These are phyloP conservation scores for Hippocampus abdominalis DNA, from an alignment of 2,113 vertebrate genomes.

Conservation along the genomic window DNA sequence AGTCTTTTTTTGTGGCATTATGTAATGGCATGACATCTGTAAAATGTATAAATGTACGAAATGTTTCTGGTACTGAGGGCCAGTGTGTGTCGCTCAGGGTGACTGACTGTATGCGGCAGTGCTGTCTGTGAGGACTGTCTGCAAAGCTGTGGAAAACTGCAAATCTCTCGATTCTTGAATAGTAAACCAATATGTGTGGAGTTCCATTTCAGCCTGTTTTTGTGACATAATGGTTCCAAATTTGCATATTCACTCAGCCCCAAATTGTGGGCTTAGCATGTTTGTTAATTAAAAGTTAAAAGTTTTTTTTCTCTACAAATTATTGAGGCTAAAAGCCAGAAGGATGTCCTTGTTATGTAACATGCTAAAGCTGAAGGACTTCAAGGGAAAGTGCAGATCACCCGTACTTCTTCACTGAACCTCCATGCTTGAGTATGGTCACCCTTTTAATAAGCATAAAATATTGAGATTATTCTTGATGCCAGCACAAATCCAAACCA, in stretches of 20 bases:
- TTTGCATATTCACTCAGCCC: neutral
- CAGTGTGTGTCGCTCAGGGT: too few relatives aligned
- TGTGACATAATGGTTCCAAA: neutral
- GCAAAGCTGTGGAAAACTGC: neutral
- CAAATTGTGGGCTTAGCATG: neutral
- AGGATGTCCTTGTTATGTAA: neutral
- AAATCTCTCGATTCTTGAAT: neutral
- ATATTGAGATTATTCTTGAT: conserved; percentile 8
- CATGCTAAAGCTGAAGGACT: neutral
- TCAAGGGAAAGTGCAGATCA: neutral
- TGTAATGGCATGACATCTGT: too few relatives aligned
- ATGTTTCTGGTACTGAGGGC: too few relatives aligned
- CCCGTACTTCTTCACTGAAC: neutral
- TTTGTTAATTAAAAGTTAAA: neutral
- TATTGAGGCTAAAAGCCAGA: too few relatives aligned
- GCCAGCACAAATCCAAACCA: conserved; percentile 30
- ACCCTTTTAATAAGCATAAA: conserved; percentile 24
- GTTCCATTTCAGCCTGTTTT: neutral
- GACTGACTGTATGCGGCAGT: too few relatives aligned
- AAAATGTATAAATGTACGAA: too few relatives aligned
- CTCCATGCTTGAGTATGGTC: neutral
- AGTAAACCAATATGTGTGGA: neutral
- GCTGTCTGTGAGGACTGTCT: too few relatives aligned
- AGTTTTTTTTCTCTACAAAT: neutral
- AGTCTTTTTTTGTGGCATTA: too few relatives aligned